These are phyloP conservation scores for Pammene fasciana DNA, from an alignment of 2,888 invertebrate species.

Conservation along the genomic window DNA sequence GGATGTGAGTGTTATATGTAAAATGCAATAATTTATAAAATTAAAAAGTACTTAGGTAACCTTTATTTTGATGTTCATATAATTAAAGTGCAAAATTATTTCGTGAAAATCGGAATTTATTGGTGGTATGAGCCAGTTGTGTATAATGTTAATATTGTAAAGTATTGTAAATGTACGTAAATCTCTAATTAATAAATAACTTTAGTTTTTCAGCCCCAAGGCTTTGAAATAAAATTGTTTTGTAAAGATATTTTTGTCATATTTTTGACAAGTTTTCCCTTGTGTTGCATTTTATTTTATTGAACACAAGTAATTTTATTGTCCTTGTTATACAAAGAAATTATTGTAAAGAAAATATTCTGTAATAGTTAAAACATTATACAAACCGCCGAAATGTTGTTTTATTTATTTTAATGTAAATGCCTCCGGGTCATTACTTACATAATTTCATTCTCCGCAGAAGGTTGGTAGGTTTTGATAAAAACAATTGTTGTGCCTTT, in stretches of 20 bases:
- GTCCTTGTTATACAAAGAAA: slow-evolving; percentile 75
- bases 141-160: slow-evolving; percentile 41
- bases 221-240: slow-evolving; percentile 49
- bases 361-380: slow-evolving; percentile 75
- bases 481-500: too few relatives aligned
- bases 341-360: slow-evolving; percentile 75
- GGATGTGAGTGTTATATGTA: slow-evolving; percentile 9
- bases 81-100: slow-evolving; percentile 57
- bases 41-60: slow-evolving; percentile 39
- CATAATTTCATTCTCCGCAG: too few relatives aligned
- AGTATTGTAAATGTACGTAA: slow-evolving; percentile 42
- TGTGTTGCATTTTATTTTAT: slow-evolving; percentile 79
- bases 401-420: too few relatives aligned
- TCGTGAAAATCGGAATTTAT: slow-evolving; percentile 20
- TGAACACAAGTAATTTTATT: slow-evolving; percentile 72
- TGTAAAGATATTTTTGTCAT: slow-evolving; percentile 64
- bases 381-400: slow-evolving; percentile 75
- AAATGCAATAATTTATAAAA: slow-evolving; percentile 17
- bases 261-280: slow-evolving; percentile 64
- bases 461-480: too few relatives aligned
- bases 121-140: slow-evolving; percentile 30
- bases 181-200: slow-evolving; percentile 35
- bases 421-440: too few relatives aligned
- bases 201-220: slow-evolving; percentile 35
- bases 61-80: slow-evolving; percentile 51